Base-by-base conservation (phyloP, 1,140 invertebrate genomes). In the Cotesia vestalis region DNA sequence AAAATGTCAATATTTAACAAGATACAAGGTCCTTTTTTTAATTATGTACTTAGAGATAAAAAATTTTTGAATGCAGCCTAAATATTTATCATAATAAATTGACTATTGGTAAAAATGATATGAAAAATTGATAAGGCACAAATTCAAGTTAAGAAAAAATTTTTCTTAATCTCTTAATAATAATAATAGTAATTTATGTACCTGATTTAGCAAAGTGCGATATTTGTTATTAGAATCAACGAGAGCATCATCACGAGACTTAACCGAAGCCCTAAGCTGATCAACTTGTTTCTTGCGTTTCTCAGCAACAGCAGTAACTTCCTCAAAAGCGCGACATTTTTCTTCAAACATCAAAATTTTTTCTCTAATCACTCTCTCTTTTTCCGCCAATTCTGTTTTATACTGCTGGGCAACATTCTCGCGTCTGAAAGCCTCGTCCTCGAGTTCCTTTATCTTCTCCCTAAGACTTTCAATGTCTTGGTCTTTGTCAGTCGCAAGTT, bases 281-380 rank as follows among this genome's bases (percentile, higher is more conserved):
- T 84, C 82, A 4, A 87, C 78, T 66, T 86, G 85, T 57, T 85
- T 85, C 66, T 85, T 85, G n/a, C 83, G 79, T 70, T 84, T 86
- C 5, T 87, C 85, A 0, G 81, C 76, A 20, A 81, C 73, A 0
- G 72, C 62, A 3, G 68, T 77, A 6, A 86, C 51, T 55, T 86
- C 84, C 4, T 86, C 84, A 51, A 80, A 85, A 4, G 75, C 75
- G 3, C 74, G 78, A 52, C 68, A 75, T 62, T 82, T 86, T 68
- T 86, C 85, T 8, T 85, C 83, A 12, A 87, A 40, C 12, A 83
- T 27, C 1, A 60, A 4, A 34, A 35, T 77, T 66, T 84, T 85
- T 69, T 87, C 84, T n/a, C 80, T 80, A 0, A 85, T 68, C n/a
- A 84, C 6, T 36, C 84, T 78, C 27, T 85, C 82, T 38, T 80